Conservation (phyloP, 2,888 invertebrate species). For the Bellardia pandia region DNA sequence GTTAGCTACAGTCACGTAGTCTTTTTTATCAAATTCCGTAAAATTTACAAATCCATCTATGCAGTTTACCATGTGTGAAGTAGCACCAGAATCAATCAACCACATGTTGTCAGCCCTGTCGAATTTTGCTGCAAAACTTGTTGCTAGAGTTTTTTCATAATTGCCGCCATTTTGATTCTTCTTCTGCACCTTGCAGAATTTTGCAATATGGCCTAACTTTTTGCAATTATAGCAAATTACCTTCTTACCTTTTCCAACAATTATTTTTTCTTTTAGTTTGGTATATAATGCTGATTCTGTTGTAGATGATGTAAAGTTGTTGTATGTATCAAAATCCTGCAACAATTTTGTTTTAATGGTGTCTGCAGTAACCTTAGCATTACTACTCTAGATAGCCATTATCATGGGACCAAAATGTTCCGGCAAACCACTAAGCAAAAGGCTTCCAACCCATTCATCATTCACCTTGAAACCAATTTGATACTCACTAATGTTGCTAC, state of each 20-base stretch:
- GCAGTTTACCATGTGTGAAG: slow-evolving; percentile 35
- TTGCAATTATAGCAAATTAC: slow-evolving; percentile 41
- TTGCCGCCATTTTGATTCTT: slow-evolving; percentile 30
- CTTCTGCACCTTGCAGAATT: slow-evolving; percentile 39
- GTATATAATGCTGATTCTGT: slow-evolving; percentile 15
- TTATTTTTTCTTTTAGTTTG: slow-evolving; percentile 21
- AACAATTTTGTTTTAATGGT: slow-evolving; percentile 55
- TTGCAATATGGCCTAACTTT: slow-evolving; percentile 36
- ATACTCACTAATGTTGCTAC: no score
- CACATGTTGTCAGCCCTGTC: slow-evolving; percentile 32
- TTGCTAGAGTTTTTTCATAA: slow-evolving; percentile 32
- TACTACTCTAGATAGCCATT: slow-evolving; percentile 56
- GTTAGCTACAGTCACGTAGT: no score
- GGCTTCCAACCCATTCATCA: slow-evolving; percentile 20
- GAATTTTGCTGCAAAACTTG: slow-evolving; percentile 36
- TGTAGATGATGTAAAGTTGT: slow-evolving; percentile 1
- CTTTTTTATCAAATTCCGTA: slow-evolving; percentile 29
- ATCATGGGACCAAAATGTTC: slow-evolving; percentile 63
- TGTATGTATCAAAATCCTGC: slow-evolving; percentile 54
- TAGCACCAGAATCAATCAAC: slow-evolving; percentile 46
- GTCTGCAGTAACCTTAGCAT: slow-evolving; percentile 38
- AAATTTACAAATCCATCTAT: slow-evolving; percentile 36
- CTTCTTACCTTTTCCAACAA: slow-evolving; percentile 18
- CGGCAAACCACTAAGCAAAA: slow-evolving; percentile 40
- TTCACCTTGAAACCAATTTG: no score